A percentile compares a stretch with the other conserved stretches of the same genome.
Evolutionary conservation across 2,888 invertebrate genomes (phyloP).

Genomic region (Leptopilina syphax): DNA sequence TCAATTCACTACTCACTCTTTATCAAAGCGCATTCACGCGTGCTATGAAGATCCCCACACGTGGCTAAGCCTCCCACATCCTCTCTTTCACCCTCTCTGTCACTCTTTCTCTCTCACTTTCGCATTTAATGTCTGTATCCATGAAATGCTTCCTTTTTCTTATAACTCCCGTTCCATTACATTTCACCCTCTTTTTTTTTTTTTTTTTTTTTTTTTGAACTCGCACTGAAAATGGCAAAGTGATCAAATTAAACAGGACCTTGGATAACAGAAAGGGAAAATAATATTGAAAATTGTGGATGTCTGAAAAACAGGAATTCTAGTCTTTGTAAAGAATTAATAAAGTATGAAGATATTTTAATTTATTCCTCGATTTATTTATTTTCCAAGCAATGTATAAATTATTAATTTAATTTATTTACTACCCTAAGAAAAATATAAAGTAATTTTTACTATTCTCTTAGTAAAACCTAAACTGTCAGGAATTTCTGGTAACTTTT

Average conservation of each 20-base stretch:
- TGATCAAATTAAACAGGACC: conserved; percentile 67
- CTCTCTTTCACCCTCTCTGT: conserved; percentile 48
- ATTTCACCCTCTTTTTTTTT: conserved; percentile 36
- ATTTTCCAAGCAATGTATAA: no score
- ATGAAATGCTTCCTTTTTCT: conserved; percentile 46
- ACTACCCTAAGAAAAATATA: no score
- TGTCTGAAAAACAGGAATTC: no score
- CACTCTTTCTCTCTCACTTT: conserved; percentile 39
- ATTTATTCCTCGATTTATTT: no score
- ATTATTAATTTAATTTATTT: no score
- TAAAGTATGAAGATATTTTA: no score
- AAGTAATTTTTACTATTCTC: no score
- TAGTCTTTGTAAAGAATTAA: no score
- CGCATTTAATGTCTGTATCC: conserved; percentile 45
- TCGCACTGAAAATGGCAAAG: conserved; percentile 55
- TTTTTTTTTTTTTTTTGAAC: conserved; percentile 52
- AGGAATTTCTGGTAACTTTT: no score
- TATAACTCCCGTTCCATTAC: conserved; percentile 45
- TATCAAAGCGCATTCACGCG: conserved; percentile 75
- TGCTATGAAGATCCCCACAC: conserved; percentile 61
- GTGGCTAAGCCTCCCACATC: conserved; percentile 60
- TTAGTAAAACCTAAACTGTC: no score
- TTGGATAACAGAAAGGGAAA: conserved; percentile 53
- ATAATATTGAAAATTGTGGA: no score
- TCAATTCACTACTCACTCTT: conserved; percentile 73